phyloP scores from a whole-genome alignment of 2,888 invertebrate genomes.

The Thecophora atra region DNA sequence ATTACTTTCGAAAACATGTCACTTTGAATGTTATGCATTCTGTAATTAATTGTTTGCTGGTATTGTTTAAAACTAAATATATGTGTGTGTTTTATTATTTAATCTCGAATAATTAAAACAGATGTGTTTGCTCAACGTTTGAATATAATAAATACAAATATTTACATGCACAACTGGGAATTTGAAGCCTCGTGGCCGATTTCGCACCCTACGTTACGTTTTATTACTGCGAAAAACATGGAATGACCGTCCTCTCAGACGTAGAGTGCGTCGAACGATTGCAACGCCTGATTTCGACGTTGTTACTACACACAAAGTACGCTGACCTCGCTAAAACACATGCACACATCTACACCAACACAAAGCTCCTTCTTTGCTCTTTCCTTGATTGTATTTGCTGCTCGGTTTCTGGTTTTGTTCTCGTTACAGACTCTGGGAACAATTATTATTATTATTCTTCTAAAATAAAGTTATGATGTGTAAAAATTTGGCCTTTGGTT shows the following conservation, averaged over 20 bases:
- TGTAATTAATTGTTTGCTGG: slow-evolving; percentile 22
- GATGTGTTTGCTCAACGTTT: slow-evolving; percentile 9
- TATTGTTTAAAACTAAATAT: slow-evolving; percentile 17
- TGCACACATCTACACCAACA: slow-evolving; percentile 2
- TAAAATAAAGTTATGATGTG: slow-evolving; percentile 8
- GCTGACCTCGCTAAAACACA: not conserved
- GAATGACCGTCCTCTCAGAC: too few relatives aligned
- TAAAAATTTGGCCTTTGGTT: slow-evolving; percentile 35
- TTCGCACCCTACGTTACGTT: too few relatives aligned
- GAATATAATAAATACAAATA: slow-evolving; percentile 13
- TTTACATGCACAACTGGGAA: slow-evolving; percentile 14
- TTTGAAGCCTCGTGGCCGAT: too few relatives aligned
- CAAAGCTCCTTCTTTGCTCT: slow-evolving; percentile 4
- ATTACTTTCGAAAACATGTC: slow-evolving; percentile 15
- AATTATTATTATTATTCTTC: not conserved
- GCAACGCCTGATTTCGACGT: not conserved
- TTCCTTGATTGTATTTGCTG: slow-evolving; percentile 33
- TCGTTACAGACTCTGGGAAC: not conserved
- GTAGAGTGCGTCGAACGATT: not conserved
- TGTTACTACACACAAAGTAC: not conserved
- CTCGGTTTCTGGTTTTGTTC: slow-evolving; percentile 16
- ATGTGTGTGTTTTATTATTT: slow-evolving; percentile 18
- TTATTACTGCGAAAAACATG: too few relatives aligned
- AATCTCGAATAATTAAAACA: not conserved
- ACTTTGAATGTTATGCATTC: slow-evolving; percentile 7